Conservation (phyloP, 2,113 vertebrate species). For the Danio rerio region GRCz12tu NC_133177.1:50133501-50134000, state of each 20-base stretch:
- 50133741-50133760: conserved; percentile 36
- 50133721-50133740: conserved; percentile 8
- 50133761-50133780: conserved; percentile 60
- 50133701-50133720: conserved; percentile 22
- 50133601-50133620: conserved; percentile 10
- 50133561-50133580: conserved; percentile 35
- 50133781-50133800: conserved; percentile 64
- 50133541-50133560: conserved; percentile 33
- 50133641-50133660: too few species aligned
- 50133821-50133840: conserved; percentile 54
- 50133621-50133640: conserved; percentile 13
- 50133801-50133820: conserved; percentile 44
- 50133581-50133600: conserved; percentile 21
- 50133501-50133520: too few species aligned
- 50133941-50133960: conserved; percentile 39
- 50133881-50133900: conserved; percentile 55
- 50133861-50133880: conserved; percentile 52
- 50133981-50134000: conserved; percentile 19
- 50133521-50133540: neutral
- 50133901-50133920: conserved; percentile 29
- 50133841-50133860: conserved; percentile 49
- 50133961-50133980: neutral
- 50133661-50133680: conserved; percentile 43
- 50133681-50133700: conserved; percentile 10
- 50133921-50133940: conserved; percentile 54